phyloP scores from a whole-genome alignment of 2,113 vertebrate species.

The Scomber japonicus region DNA sequence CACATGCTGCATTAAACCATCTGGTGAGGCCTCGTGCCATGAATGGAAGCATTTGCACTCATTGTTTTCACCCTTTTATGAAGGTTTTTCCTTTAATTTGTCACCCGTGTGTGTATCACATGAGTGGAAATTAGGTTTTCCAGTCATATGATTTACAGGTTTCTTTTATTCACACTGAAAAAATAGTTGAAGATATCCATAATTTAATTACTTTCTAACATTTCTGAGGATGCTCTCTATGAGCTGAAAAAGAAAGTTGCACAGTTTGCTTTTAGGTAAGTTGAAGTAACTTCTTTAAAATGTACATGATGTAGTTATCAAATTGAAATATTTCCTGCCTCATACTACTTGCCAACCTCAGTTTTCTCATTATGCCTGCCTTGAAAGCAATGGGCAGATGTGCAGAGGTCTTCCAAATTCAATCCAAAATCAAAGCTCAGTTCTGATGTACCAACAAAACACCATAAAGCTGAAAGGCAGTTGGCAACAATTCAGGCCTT shows the following conservation, averaged over 20 bases:
- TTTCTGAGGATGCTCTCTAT: neutral
- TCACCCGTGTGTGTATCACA: neutral
- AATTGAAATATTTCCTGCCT: too few species aligned
- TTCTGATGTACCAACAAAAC: too few species aligned
- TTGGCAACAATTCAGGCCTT: too few species aligned
- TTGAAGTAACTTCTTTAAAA: too few species aligned
- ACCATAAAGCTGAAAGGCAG: too few species aligned
- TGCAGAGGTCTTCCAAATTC: too few species aligned
- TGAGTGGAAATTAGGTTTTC: conserved; percentile 16
- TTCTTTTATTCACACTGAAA: neutral
- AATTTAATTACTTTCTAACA: conserved; percentile 21
- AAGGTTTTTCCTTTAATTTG: neutral
- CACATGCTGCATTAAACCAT: neutral
- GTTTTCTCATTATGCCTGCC: too few species aligned
- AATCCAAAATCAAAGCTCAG: too few species aligned
- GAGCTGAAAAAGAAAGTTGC: neutral
- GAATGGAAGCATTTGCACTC: neutral
- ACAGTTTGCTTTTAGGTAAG: too few species aligned
- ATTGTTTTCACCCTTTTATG: neutral
- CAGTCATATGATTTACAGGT: conserved; percentile 10
- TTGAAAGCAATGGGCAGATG: too few species aligned
- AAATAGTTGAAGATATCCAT: neutral
- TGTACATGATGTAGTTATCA: too few species aligned
- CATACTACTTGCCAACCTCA: too few species aligned
- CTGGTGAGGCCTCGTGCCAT: neutral